A percentile compares a stretch with the other conserved stretches of the same genome.
phyloP scores from a whole-genome alignment of 64 coral and sea anemone genomes.

The Montipora capricornis region DNA sequence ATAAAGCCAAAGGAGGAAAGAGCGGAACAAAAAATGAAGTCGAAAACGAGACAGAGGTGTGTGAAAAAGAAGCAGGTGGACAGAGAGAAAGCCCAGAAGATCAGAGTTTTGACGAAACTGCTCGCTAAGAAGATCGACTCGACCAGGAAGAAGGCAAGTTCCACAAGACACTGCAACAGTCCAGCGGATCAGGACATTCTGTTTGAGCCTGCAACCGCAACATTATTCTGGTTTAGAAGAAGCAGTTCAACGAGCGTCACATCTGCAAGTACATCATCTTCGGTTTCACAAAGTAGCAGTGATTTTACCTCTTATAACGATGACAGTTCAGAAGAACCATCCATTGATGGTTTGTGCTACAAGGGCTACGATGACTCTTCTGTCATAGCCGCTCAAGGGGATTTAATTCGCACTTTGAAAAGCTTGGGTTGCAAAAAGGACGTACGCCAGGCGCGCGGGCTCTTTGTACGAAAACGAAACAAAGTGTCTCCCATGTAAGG shows the following conservation, averaged over 20 bases:
- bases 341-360: not conserved
- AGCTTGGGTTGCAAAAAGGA: not conserved
- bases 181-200: not conserved
- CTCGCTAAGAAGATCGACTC: not conserved
- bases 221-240: not conserved
- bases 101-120: not conserved
- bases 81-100: not conserved
- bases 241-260: not conserved
- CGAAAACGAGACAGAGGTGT: not conserved
- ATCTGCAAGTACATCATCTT: not conserved
- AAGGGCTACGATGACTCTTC: not conserved
- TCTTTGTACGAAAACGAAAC: not conserved
- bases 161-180: not conserved
- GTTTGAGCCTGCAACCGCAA: not conserved
- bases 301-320: not conserved
- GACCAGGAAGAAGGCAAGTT: not conserved
- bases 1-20: constrained; percentile 11
- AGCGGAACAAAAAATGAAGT: not conserved
- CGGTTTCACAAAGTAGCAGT: not conserved
- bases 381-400: not conserved
- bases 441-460: not conserved
- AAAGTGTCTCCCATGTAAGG: not conserved
- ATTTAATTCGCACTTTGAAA: not conserved
- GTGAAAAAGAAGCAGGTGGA: not conserved
- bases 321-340: not conserved